Percentiles rank a stretch among this genome's conserved stretches.
Evolutionary conservation across 1,140 invertebrate genomes (phyloP).

Genomic region (Pollicipes pollicipes): DNA sequence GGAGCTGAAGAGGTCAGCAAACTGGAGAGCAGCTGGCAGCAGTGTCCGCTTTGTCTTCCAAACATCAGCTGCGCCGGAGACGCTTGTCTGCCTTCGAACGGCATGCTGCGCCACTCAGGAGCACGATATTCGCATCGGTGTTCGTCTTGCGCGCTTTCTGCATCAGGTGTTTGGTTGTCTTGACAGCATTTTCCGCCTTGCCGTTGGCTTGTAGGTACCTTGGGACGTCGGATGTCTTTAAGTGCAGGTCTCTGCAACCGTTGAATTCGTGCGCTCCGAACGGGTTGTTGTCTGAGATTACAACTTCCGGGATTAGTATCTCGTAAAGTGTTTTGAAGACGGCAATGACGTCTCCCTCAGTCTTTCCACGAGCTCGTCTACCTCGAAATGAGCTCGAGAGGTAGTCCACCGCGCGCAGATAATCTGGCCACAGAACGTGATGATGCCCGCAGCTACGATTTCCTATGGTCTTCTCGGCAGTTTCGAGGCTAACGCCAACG

Average conservation of each 20-base stretch:
- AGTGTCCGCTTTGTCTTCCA: too few relatives aligned
- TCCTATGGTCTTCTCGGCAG: not conserved
- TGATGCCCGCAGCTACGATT: not conserved
- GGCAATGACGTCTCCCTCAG: not conserved
- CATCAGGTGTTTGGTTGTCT: not conserved
- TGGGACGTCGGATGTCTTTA: not conserved
- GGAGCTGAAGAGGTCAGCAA: too few relatives aligned
- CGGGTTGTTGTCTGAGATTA: not conserved
- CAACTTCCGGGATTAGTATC: not conserved
- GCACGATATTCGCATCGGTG: not conserved
- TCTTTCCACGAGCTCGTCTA: not conserved
- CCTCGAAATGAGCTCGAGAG: not conserved
- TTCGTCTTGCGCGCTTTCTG: not conserved
- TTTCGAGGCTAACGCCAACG: not conserved
- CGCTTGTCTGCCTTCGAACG: not conserved
- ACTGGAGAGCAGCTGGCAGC: too few relatives aligned
- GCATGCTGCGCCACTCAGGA: not conserved
- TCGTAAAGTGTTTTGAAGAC: not conserved
- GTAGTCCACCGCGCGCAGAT: not conserved
- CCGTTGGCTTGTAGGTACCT: not conserved
- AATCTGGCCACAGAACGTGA: not conserved
- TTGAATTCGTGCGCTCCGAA: not conserved
- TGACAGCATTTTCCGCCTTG: not conserved
- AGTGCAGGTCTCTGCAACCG: not conserved
- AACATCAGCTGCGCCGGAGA: not conserved